phyloP scores from a whole-genome alignment of 2,113 vertebrate genomes.

The Pseudonaja textilis region DNA sequence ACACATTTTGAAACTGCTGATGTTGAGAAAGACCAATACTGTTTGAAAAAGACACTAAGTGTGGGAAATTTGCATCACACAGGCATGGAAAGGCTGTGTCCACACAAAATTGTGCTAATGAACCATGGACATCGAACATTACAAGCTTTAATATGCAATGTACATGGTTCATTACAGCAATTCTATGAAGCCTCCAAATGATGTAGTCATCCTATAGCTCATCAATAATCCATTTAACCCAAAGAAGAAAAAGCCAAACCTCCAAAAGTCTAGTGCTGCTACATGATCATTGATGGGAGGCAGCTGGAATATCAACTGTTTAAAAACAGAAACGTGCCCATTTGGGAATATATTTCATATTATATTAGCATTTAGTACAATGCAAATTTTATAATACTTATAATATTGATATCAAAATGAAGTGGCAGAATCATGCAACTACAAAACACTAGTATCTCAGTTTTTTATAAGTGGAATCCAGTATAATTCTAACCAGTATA shows the following conservation, averaged over 20 bases:
- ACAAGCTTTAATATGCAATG: background rate
- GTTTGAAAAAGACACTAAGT: background rate
- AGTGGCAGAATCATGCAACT: background rate
- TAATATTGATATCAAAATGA: background rate
- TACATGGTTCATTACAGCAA: background rate
- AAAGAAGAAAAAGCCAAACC: background rate
- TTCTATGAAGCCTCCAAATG: background rate
- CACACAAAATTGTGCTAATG: background rate
- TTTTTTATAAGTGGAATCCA: background rate
- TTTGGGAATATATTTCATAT: background rate
- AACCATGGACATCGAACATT: background rate
- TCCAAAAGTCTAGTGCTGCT: background rate
- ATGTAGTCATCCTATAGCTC: background rate
- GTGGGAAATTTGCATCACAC: background rate
- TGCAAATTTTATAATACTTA: background rate
- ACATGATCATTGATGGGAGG: background rate
- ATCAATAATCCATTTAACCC: background rate
- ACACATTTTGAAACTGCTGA: background rate
- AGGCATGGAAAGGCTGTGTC: background rate
- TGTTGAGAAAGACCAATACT: background rate
- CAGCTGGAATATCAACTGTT: background rate
- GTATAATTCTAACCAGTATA: background rate
- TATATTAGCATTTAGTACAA: background rate
- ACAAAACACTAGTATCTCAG: background rate
- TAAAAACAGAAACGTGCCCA: background rate